phyloP scores from a whole-genome alignment of 2,113 vertebrate species.

The Ploceus nigricollis region DNA sequence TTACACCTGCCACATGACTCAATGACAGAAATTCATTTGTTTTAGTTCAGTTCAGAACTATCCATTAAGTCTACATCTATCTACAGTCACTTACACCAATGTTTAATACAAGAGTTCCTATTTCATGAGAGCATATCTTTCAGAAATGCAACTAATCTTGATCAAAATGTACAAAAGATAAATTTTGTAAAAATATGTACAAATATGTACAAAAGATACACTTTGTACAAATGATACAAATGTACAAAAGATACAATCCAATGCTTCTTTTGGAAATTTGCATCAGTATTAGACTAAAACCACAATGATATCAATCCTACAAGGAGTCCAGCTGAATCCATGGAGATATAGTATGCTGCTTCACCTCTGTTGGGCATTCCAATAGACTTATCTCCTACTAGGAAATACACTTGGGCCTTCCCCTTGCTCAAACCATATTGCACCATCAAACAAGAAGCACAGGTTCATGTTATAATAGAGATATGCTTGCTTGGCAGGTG shows the following conservation, averaged over 20 bases:
- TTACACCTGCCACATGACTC: not conserved
- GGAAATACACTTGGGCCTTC: not conserved
- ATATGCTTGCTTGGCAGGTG: not conserved
- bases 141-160: not conserved
- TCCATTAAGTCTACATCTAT: not conserved
- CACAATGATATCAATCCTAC: not conserved
- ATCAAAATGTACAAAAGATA: not conserved
- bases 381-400: not conserved
- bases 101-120: not conserved
- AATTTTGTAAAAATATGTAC: too few relatives aligned
- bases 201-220: not conserved
- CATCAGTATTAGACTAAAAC: not conserved
- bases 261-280: not conserved
- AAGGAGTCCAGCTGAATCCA: not conserved
- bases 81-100: not conserved
- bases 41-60: not conserved
- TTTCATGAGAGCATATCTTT: not conserved
- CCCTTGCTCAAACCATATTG: not conserved
- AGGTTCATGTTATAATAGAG: not conserved
- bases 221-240: too few relatives aligned
- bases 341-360: rapidly evolving
- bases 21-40: not conserved
- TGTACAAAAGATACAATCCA: not conserved
- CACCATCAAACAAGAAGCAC: rapidly evolving
- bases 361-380: not conserved